A percentile compares a stretch with the other conserved stretches of the same genome.
Evolutionary conservation across 2,113 vertebrate species (phyloP).

Genomic region (Siniperca knerii): DNA sequence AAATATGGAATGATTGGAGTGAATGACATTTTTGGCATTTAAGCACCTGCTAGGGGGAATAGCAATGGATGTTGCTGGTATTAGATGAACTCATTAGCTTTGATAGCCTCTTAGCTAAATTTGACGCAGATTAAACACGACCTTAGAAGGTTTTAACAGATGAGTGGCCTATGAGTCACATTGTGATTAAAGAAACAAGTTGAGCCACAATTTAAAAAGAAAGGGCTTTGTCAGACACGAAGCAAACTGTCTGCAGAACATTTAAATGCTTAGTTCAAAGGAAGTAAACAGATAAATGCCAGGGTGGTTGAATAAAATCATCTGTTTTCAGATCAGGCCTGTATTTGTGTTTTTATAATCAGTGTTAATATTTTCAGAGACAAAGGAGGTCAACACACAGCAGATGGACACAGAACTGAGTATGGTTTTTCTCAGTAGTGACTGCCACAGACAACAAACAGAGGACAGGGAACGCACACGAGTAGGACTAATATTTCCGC

Average conservation of each 20-base stretch:
- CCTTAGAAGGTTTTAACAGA: constrained; percentile 26
- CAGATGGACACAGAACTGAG: not conserved
- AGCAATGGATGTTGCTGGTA: not conserved
- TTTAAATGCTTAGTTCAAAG: not conserved
- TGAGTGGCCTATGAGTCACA: constrained; percentile 7
- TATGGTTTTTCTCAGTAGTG: constrained; percentile 4
- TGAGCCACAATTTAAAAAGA: not conserved
- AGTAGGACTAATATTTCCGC: not conserved
- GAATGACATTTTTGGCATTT: not conserved
- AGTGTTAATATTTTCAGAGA: constrained; percentile 7
- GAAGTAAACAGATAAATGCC: constrained; percentile 5
- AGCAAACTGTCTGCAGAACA: not conserved
- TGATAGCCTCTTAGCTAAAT: constrained; percentile 3
- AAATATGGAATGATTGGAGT: not conserved
- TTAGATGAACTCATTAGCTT: constrained; percentile 20
- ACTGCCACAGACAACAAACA: not conserved
- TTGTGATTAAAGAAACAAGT: constrained; percentile 8
- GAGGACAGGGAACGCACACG: not conserved
- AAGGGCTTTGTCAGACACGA: constrained; percentile 4
- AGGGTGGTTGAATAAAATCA: not conserved
- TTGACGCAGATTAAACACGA: constrained; percentile 23
- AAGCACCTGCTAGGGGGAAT: fast-evolving
- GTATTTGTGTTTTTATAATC: constrained; percentile 4
- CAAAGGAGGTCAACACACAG: not conserved
- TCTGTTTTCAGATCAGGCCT: not conserved